Base-by-base conservation (phyloP, 2,113 vertebrate species). In the Myotis brandtii region DNA sequence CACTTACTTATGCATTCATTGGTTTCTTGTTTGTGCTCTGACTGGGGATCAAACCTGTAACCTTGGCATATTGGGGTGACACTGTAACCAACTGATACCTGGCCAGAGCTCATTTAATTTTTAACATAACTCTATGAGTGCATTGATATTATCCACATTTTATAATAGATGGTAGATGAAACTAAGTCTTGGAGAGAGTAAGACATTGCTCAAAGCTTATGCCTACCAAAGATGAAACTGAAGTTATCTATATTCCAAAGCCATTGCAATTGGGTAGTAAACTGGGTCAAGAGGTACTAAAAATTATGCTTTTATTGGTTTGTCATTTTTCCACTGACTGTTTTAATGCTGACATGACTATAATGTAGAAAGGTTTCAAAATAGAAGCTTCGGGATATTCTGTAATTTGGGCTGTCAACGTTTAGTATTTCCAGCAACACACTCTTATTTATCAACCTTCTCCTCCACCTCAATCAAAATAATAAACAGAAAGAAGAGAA, bases 381-480 rank as follows among this genome's bases (percentile, higher is more conserved):
- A 43, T 37, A 86, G n/a, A 91, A 77, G 23, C 7, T 84, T 48
- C 40, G 11, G 14, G 52, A 84, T 70, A 64, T 62, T 91, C 30
- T 46, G 52, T 86, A 62, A 94, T 32, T 82, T 83, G 9, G 18
- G 17, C 86, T 70, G 48, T 62, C 27, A 34, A 82, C 73, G 50
- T 83, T 94, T 43, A 93, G 50, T 40, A 59, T 95, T 89, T 93
- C 23, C 40, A 70, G 86, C 40, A 89, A 94, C 80, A 64, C 18
- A 64, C 75, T 91, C 34, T 92, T 88, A 81, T 56, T 64, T 54
- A 56, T 90, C 9, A 82, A n/a, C 13, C 79, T 25, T 72, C 18
- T 84, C 6, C 12, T 80, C 14, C 17, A 59, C 52, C 27, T 43
- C 72, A 30, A 89, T 85, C 67, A 69, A 90, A 90, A 81, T 69